These are phyloP conservation scores for Formicarius rufipectus DNA, from an alignment of 2,113 vertebrate species.

Conservation along the genomic window DNA sequence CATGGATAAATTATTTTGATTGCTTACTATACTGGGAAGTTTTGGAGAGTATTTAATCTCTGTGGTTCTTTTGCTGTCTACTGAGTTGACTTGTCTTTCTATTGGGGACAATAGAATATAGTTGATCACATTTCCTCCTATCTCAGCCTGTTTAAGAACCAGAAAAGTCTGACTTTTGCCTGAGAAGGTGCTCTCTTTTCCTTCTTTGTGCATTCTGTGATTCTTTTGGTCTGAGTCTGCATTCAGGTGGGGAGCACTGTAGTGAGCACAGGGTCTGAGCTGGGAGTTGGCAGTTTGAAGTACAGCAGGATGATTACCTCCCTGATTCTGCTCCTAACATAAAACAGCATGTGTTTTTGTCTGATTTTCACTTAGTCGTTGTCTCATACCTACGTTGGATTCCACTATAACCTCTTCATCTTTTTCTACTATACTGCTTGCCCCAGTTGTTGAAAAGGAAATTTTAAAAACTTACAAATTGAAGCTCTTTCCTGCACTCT, in stretches of 20 bases:
- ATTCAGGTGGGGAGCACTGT: neutral
- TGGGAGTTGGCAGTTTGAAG: neutral
- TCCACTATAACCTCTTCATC: neutral
- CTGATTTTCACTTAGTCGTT: neutral
- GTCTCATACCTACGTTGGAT: neutral
- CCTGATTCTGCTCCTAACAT: neutral
- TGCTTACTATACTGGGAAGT: neutral
- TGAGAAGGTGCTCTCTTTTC: neutral
- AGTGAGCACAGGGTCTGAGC: neutral
- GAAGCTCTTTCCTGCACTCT: neutral
- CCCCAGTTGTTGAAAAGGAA: neutral
- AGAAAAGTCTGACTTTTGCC: neutral
- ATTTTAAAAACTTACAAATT: neutral
- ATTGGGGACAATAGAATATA: neutral
- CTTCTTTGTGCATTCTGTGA: neutral
- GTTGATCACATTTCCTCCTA: neutral
- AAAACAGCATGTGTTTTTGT: neutral
- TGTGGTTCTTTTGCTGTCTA: neutral
- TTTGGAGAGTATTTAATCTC: neutral
- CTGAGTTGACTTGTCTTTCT: neutral
- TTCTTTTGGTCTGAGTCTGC: neutral
- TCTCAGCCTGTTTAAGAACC: neutral
- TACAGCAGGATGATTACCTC: neutral
- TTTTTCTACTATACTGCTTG: neutral
- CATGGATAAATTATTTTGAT: neutral